These are phyloP conservation scores for Zaprionus tsacasi DNA, from an alignment of 1,140 invertebrate genomes.

Conservation along the genomic window DNA sequence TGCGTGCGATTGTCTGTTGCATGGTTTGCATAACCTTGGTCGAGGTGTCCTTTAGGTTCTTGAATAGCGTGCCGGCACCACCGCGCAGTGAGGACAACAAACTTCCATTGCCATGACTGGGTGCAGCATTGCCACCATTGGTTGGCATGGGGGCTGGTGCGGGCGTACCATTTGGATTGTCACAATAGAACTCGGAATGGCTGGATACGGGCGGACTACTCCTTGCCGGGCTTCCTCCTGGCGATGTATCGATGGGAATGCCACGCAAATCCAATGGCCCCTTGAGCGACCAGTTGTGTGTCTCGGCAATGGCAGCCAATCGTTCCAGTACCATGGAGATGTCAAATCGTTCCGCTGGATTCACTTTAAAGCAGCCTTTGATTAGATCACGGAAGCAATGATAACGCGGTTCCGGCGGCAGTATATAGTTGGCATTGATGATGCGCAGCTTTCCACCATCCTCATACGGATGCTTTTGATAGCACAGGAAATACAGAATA, in stretches of 20 bases:
- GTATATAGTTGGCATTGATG: conserved; percentile 97
- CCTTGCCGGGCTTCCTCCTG: conserved; percentile 65
- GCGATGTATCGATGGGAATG: conserved; percentile 70
- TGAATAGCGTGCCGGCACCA: conserved; percentile 93
- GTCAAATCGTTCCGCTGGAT: conserved; percentile 89
- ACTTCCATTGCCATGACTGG: conserved; percentile 84
- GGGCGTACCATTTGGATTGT: conserved; percentile 51
- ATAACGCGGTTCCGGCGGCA: conserved; percentile 91
- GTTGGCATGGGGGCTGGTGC: conserved; percentile 28
- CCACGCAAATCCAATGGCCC: conserved; percentile 85
- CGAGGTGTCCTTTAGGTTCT: conserved; percentile 98
- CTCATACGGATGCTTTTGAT: conserved; percentile 98
- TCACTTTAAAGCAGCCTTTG: conserved; percentile 92
- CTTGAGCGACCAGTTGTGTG: conserved; percentile 91
- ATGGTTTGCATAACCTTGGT: conserved; percentile 98
- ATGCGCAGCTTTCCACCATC: conserved; percentile 98
- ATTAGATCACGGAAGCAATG: conserved; percentile 96
- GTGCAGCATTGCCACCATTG: conserved; percentile 34
- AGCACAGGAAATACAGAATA: conserved; percentile 96
- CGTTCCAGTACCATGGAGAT: conserved; percentile 92
- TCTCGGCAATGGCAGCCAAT: conserved; percentile 94
- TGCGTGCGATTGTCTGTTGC: conserved; percentile 94
- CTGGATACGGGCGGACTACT: conserved; percentile 54
- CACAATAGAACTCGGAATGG: conserved; percentile 80
- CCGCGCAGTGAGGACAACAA: conserved; percentile 93